Evolutionary conservation across 2,797 vertebrate genomes (phyloP).

Genomic region (Intellagama lesueurii): DNA sequence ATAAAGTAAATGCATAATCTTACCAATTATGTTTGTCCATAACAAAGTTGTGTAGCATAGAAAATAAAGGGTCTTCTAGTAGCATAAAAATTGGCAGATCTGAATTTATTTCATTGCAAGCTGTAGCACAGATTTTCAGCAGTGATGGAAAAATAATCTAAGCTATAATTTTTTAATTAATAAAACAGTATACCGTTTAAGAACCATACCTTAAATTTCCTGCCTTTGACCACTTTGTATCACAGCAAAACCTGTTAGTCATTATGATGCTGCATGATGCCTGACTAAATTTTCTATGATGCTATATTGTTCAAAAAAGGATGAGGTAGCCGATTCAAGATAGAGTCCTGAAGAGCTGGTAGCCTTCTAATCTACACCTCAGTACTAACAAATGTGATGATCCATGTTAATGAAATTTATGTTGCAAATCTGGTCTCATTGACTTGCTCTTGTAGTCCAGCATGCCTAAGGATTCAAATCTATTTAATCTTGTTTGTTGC

Average conservation of each 20-base stretch:
- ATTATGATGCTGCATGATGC: neutral
- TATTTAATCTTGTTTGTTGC: slow-evolving; percentile 36
- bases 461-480: neutral
- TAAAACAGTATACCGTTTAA: neutral
- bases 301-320: neutral
- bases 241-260: neutral
- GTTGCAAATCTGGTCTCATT: neutral
- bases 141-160: neutral
- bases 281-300: neutral
- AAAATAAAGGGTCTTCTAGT: neutral
- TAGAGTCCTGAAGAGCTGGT: neutral
- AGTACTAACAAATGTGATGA: neutral
- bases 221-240: neutral
- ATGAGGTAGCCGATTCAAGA: neutral
- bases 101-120: neutral
- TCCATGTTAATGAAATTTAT: neutral
- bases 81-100: neutral
- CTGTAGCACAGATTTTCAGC: neutral
- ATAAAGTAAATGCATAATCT: no score
- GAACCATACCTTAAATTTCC: neutral
- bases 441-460: neutral
- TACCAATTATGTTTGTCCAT: neutral
- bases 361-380: neutral
- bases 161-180: neutral
- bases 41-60: neutral